Base-by-base conservation (phyloP, 2,888 invertebrate genomes). In the Biston betularia region DNA sequence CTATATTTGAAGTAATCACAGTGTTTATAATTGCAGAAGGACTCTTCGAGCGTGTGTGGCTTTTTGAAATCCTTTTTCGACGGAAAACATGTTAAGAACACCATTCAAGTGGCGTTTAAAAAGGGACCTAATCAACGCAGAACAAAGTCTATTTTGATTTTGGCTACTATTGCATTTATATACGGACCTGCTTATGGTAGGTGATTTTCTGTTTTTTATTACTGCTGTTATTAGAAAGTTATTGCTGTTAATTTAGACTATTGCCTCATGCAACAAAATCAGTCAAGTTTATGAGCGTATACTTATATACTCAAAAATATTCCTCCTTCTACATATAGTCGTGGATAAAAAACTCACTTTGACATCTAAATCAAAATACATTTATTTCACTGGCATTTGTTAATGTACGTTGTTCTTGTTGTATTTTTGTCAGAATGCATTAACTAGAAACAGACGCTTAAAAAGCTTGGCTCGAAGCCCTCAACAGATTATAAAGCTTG, bases 31-130 rank as follows among this genome's bases (percentile, higher is more conserved):
- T 88, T 86, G 63, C 84, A 88, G 88, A 78, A 80, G 63, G 78
- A 82, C 75, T 71, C 82, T 69, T 68, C 76, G 40, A 74, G 76
- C 72, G 69, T 79, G 65, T 70, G 82, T 65, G 78, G 79, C 69
- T 90, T 87, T 73, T 75, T 92, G 1, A 91, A 86, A 83, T 85
- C 87, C 67, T 94, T 95, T 79, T 95, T 95, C 76, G 89, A 95
- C 79, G 75, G 93, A 35, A 88, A 89, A 76, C 94, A 94, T 75
- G 92, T 95, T 34, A 89, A 85, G 66, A 92, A 94, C 56, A 94
- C 95, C 0, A 77, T 94, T 6, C 83, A 85, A 54, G 92, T 95
- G 0, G 93, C 93, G 54, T 94, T 95, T 80, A 94, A 92, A 84
- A 89, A 85, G 33, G 92, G 92, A 67, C 90, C 92, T 44, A 88